Conservation (phyloP, 2,888 invertebrate species). For the Danaus chrysippus region DNA sequence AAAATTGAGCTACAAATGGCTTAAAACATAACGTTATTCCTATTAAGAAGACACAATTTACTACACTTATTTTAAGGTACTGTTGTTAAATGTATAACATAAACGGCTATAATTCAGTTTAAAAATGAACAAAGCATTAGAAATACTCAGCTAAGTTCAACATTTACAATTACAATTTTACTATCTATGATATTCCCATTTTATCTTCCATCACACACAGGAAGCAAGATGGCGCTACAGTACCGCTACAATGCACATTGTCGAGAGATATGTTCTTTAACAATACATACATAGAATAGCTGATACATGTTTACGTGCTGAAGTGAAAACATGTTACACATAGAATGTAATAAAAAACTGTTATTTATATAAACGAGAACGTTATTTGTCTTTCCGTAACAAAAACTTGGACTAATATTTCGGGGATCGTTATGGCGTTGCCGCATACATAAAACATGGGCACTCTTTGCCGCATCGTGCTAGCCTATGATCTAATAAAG, state of each 20-base stretch:
- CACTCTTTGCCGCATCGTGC: conserved; percentile 59
- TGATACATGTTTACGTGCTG: background rate
- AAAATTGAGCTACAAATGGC: no score
- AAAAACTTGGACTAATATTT: conserved; percentile 33
- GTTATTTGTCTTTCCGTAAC: conserved; percentile 27
- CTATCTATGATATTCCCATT: background rate
- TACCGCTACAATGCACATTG: conserved; percentile 2
- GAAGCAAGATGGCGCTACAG: conserved; percentile 9
- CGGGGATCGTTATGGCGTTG: conserved; percentile 38
- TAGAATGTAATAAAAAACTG: no score
- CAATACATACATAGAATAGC: conserved; percentile 2
- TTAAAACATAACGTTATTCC: no score
- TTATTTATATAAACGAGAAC: conserved; percentile 22
- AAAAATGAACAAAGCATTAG: no score
- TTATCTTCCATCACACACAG: conserved; percentile 9
- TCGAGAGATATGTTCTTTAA: conserved; percentile 13
- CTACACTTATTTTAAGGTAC: no score
- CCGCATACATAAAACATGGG: conserved; percentile 68
- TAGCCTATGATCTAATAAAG: conserved; percentile 70
- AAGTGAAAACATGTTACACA: conserved; percentile 1
- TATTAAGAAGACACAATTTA: no score
- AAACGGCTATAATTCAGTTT: no score
- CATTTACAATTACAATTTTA: background rate
- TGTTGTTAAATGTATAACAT: no score
- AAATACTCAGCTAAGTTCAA: no score